Percentiles rank a stretch among this genome's conserved stretches.
phyloP scores from a whole-genome alignment of 2,797 vertebrate species.

The Pseudochaenichthys georgianus region DNA sequence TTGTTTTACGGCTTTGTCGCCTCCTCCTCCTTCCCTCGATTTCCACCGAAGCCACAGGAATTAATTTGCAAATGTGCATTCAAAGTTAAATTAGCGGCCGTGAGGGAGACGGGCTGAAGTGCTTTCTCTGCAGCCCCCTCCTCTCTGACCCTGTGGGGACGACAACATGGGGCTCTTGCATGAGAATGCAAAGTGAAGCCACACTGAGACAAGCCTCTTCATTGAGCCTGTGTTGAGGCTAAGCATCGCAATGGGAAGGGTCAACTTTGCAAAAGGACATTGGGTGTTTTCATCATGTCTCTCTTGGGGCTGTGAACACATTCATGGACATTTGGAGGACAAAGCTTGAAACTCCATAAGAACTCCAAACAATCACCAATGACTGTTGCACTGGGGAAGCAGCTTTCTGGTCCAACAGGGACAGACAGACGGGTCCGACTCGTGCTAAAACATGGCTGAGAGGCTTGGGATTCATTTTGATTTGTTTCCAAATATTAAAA shows the following conservation, averaged over 20 bases:
- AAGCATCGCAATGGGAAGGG: slow-evolving; percentile 66
- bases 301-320: slow-evolving; percentile 46
- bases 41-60: slow-evolving; percentile 72
- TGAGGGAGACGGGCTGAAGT: slow-evolving; percentile 36
- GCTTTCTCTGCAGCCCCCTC: slow-evolving; percentile 66
- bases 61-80: slow-evolving; percentile 87
- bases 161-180: slow-evolving; percentile 80
- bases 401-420: slow-evolving; percentile 30
- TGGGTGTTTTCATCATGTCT: slow-evolving; percentile 62
- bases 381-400: slow-evolving; percentile 33
- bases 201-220: slow-evolving; percentile 73
- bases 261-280: slow-evolving; percentile 75
- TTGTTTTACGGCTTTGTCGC: slow-evolving; percentile 77
- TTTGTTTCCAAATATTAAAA: slow-evolving; percentile 42
- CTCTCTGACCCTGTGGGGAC: slow-evolving; percentile 72
- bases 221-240: slow-evolving; percentile 68
- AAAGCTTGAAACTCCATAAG: slow-evolving; percentile 21
- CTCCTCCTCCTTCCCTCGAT: slow-evolving; percentile 26
- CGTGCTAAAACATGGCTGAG: slow-evolving; percentile 27
- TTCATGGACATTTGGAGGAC: slow-evolving; percentile 44
- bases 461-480: slow-evolving; percentile 41
- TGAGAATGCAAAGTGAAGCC: slow-evolving; percentile 79
- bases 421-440: slow-evolving; percentile 18
- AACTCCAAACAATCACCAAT: slow-evolving; percentile 30
- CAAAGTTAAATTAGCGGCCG: slow-evolving; percentile 78